phyloP scores from a whole-genome alignment of 1,140 invertebrate species.

The Drosophila nasuta region DNA sequence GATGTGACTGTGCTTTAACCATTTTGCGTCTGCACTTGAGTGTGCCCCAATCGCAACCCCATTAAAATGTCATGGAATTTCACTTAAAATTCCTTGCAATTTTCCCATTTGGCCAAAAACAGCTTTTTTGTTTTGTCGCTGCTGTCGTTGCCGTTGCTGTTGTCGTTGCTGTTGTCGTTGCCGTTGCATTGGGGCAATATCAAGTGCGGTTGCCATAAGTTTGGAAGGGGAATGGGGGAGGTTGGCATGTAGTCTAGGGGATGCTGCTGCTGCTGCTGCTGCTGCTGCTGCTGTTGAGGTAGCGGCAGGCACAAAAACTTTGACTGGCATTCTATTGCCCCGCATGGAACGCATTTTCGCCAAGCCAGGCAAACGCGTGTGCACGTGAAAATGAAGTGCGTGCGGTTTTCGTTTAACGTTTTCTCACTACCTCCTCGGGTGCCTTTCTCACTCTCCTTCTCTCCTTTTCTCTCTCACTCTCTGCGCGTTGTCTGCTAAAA shows the following conservation, averaged over 20 bases:
- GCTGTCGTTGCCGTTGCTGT: background rate
- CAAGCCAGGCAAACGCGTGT: no score
- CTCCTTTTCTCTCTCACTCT: no score
- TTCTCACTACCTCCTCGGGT: conserved; percentile 24
- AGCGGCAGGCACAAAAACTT: conserved; percentile 39
- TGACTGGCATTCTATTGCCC: conserved; percentile 51
- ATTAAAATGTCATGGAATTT: conserved; percentile 83
- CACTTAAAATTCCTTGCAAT: conserved; percentile 71
- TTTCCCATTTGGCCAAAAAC: conserved; percentile 51
- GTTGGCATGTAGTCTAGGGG: background rate
- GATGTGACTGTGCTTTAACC: conserved; percentile 3
- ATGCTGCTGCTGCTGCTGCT: conserved; percentile 3
- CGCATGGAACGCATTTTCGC: conserved; percentile 30
- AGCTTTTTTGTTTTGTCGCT: conserved; percentile 57
- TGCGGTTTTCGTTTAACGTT: conserved; percentile 52
- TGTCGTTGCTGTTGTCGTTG: background rate
- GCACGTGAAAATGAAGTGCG: conserved; percentile 55
- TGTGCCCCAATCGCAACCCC: conserved; percentile 56
- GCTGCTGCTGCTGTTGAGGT: conserved; percentile 24
- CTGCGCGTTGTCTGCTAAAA: conserved; percentile 40
- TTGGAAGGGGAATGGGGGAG: no score
- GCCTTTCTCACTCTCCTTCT: no score
- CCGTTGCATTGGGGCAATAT: conserved; percentile 26
- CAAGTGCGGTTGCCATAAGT: conserved; percentile 11
- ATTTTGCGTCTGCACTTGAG: conserved; percentile 27